These are phyloP conservation scores for Rhabdomys dilectus DNA, from an alignment of 2,113 vertebrate species.

Conservation along the genomic window DNA sequence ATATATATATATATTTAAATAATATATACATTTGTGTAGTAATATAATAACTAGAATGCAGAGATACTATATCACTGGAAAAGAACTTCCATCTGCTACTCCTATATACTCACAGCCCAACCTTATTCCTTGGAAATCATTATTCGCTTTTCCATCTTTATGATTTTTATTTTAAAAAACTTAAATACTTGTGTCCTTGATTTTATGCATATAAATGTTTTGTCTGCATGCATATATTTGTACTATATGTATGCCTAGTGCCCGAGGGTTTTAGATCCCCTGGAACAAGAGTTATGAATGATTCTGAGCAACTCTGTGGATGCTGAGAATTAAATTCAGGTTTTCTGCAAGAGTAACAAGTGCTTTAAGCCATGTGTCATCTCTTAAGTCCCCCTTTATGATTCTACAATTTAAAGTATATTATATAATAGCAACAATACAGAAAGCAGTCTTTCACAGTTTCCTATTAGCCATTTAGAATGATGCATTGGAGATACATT, in stretches of 20 bases:
- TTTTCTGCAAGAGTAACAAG: neutral
- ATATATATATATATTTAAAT: neutral
- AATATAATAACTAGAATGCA: neutral
- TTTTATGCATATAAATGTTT: neutral
- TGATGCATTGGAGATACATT: conserved; percentile 20
- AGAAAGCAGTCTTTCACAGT: conserved; percentile 43
- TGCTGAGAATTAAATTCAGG: neutral
- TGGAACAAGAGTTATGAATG: neutral
- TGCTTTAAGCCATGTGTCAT: neutral
- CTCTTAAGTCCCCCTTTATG: neutral
- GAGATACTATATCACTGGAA: neutral
- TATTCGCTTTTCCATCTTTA: neutral
- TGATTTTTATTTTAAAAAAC: conserved; percentile 26
- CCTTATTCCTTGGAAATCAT: neutral
- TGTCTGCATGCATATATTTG: neutral
- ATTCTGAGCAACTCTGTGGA: neutral
- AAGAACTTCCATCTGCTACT: neutral
- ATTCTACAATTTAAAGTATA: conserved; percentile 51
- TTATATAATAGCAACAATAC: neutral
- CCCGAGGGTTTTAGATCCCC: neutral
- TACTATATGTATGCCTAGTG: no score
- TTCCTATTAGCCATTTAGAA: conserved; percentile 13
- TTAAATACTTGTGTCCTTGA: neutral
- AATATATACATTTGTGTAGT: neutral
- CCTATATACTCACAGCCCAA: neutral